Evolutionary conservation across 2,888 invertebrate species (phyloP), one percentile per base, ranked within the genome.

Genomic region (Merodon equestris): DNA sequence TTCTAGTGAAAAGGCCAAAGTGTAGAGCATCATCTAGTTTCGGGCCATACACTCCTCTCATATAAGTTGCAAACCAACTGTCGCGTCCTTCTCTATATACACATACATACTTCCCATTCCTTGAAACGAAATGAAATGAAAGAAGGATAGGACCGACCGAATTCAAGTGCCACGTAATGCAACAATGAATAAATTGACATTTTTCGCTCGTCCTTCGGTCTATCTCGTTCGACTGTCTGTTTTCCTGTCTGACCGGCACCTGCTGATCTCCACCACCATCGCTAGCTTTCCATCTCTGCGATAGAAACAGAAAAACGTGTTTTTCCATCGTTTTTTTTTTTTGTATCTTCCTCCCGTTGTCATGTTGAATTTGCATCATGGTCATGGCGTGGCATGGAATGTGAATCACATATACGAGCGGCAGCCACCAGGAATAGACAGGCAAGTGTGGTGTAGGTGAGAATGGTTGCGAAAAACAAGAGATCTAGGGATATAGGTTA

Each of bases 181-280:
- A 74, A 79, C 79, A 79, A 79, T 79, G 79, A 79, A 79, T 79
- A 74, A 74, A 79, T 79, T 68, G 73, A 64, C 73, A 60, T 79
- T 60, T 73, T 73, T 74, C 66, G 27, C 27, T 4, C 7, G 27
- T 27, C 27, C 27, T 27, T 27, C 27, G 27, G 27, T 27, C 27
- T 27, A 27, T 27, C 48, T 54, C 67, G 51, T 58, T 58, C 40
- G 40, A 34, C 44, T 13, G 47, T 47, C 18, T 12, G 1, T 48
- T 5, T 17, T 2, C 14, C 7, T 17, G n/a, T 7, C 14, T 12
- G n/a, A 7, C 17, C 17, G n/a, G 27, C 27, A 27, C 27, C 27
- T 27, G 27, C 27, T 27, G 27, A 27, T 27, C 27, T 27, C 48
- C 38, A 38, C 45, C 9, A 18, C 48, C 34, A 34, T 15, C 53